Base-by-base conservation (phyloP, 2,113 vertebrate species). In the Synchiropus splendidus region DNA sequence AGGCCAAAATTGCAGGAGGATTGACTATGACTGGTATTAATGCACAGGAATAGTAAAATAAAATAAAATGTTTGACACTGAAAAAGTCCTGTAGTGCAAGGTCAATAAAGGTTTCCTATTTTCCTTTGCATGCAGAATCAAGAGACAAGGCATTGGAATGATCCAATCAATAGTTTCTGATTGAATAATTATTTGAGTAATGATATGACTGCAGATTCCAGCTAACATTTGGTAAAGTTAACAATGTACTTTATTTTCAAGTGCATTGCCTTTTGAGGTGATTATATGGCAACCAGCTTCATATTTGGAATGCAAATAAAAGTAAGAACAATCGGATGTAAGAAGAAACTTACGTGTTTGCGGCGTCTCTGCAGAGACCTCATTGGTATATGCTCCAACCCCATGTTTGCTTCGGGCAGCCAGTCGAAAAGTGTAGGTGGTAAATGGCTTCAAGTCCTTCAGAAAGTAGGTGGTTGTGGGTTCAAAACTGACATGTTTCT, bases 311-410 rank as follows among this genome's bases (percentile, higher is more conserved):
- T 70, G 71, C 68, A 67, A 77, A 79, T 83, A 70, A 80, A 80
- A 82, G 72, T 50, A 50, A 48, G 47, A 34, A 21, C 40, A 41
- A 48, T 57, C 42, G 56, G 70, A 64, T 69, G 83, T 83, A 80
- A 89, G 96, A 81, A 83, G 80, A 75, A 83, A 98, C 95, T 88
- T 97, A 99, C 95, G 97, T 91, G 95, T 97, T 87, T 97, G 94
- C 74, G 96, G 91, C 44, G 95, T 99, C 81, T 92, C 91, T 0
- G 93, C 92, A 32, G 93, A 92, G 68, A 98, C 94, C 83, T 96
- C 93, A 6, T 90, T 84, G 54, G 94, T 99, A 1, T 96, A 95
- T 51, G 95, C 95, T 51, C 95, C 94, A 6, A 95, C 78, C 57
- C 94, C 95, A 41, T 95, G 91, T 14, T 89, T 92, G 77, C 94